A percentile compares a stretch with the other conserved stretches of the same genome.
Evolutionary conservation across 2,888 invertebrate genomes (phyloP).

Genomic region (Idaea biselata): DNA sequence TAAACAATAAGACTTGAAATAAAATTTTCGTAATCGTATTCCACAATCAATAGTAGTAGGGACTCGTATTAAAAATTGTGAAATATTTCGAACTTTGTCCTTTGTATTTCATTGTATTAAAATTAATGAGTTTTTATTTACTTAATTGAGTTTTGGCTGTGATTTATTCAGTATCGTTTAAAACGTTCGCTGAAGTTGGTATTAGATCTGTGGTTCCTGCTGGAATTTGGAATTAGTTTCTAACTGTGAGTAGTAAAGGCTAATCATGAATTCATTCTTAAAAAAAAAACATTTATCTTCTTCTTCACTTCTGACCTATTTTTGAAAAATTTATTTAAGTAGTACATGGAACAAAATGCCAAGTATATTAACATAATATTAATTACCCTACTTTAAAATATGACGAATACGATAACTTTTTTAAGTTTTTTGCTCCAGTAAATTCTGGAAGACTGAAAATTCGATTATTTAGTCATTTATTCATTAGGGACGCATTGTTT

Average conservation of each 20-base stretch:
- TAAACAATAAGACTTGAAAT: background rate
- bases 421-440: no score
- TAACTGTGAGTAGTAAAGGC: background rate
- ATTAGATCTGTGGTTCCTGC: background rate
- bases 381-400: no score
- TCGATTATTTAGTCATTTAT: no score
- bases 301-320: no score
- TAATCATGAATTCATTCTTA: no score
- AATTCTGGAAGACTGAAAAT: no score
- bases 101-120: conserved; percentile 43
- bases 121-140: conserved; percentile 33
- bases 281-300: no score
- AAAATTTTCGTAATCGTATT: background rate
- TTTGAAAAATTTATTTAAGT: no score
- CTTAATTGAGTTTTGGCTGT: conserved; percentile 41
- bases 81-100: conserved; percentile 42
- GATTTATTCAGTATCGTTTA: conserved; percentile 35
- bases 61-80: conserved; percentile 35
- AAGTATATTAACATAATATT: no score
- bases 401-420: no score
- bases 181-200: conserved; percentile 3
- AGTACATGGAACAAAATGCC: no score
- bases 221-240: background rate
- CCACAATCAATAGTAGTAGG: conserved; percentile 1
- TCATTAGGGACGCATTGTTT: no score